phyloP scores from a whole-genome alignment of 2,113 vertebrate species.

The Microcebus ravelobensis region DNA sequence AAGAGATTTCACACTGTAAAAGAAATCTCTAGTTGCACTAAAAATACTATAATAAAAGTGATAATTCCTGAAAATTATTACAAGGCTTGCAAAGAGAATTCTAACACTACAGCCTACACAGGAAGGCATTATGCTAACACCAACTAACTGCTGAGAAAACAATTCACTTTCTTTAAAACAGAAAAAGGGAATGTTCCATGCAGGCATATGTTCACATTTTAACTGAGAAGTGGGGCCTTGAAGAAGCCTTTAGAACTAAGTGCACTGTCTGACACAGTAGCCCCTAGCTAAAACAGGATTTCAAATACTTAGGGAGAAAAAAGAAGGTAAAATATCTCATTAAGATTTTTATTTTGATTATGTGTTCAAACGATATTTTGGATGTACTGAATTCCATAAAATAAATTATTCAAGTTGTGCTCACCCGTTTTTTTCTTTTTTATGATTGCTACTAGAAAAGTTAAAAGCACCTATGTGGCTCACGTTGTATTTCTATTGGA shows the following conservation, averaged over 20 bases:
- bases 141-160: slow-evolving; percentile 67
- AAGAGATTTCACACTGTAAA: slow-evolving; percentile 40
- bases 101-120: slow-evolving; percentile 70
- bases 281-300: background rate
- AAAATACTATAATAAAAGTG: slow-evolving; percentile 64
- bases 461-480: background rate
- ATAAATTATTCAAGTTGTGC: background rate
- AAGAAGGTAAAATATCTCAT: background rate
- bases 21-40: slow-evolving; percentile 51
- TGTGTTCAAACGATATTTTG: background rate
- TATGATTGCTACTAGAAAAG: background rate
- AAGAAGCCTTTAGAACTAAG: background rate
- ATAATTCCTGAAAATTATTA: slow-evolving; percentile 74
- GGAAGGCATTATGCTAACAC: slow-evolving; percentile 66
- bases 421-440: background rate
- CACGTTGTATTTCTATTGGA: background rate
- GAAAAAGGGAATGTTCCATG: background rate
- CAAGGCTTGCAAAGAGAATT: slow-evolving; percentile 67
- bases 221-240: background rate
- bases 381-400: background rate
- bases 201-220: slow-evolving; percentile 50
- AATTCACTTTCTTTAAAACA: slow-evolving; percentile 58
- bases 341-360: background rate
- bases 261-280: background rate
- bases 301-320: background rate